These are phyloP conservation scores for Drosophila kokeensis DNA, from an alignment of 2,888 invertebrate species.

Conservation along the genomic window DNA sequence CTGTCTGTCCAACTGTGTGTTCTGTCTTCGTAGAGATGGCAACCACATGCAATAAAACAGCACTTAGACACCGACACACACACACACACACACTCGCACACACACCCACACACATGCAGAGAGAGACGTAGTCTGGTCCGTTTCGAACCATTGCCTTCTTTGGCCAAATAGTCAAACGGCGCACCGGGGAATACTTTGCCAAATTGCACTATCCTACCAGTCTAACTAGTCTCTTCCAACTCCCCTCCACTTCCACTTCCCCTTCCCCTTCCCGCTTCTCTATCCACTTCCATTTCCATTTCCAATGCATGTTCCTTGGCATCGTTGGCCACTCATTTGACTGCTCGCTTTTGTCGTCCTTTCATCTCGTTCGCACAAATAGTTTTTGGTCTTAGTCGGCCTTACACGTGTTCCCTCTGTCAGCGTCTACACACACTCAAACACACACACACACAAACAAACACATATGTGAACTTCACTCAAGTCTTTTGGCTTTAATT, in stretches of 20 bases:
- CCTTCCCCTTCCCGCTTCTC: not conserved
- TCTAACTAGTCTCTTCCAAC: slow-evolving; percentile 14
- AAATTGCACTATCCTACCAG: slow-evolving; percentile 69
- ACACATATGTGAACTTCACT: slow-evolving; percentile 16
- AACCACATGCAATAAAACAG: slow-evolving; percentile 78
- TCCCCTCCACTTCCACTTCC: not conserved
- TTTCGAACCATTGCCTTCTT: slow-evolving; percentile 29
- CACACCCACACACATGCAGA: slow-evolving; percentile 13
- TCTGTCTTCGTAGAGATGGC: slow-evolving; percentile 41
- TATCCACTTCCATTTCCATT: not conserved
- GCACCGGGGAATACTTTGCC: slow-evolving; percentile 77
- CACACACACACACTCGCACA: slow-evolving; percentile 1
- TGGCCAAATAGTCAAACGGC: slow-evolving; percentile 66
- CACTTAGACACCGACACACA: slow-evolving; percentile 67
- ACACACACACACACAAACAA: not conserved
- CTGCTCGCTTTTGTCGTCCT: slow-evolving; percentile 62
- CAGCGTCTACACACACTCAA: slow-evolving; percentile 1
- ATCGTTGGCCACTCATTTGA: slow-evolving; percentile 69
- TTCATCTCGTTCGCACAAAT: slow-evolving; percentile 52
- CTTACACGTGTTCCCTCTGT: slow-evolving; percentile 36
- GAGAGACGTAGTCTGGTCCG: slow-evolving; percentile 25
- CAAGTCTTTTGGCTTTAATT: slow-evolving; percentile 8
- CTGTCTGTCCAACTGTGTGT: slow-evolving; percentile 48
- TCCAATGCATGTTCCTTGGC: slow-evolving; percentile 1
- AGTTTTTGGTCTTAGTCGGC: slow-evolving; percentile 55